Conservation (phyloP, 2,797 vertebrate species). For the Pampus argenteus region DNA sequence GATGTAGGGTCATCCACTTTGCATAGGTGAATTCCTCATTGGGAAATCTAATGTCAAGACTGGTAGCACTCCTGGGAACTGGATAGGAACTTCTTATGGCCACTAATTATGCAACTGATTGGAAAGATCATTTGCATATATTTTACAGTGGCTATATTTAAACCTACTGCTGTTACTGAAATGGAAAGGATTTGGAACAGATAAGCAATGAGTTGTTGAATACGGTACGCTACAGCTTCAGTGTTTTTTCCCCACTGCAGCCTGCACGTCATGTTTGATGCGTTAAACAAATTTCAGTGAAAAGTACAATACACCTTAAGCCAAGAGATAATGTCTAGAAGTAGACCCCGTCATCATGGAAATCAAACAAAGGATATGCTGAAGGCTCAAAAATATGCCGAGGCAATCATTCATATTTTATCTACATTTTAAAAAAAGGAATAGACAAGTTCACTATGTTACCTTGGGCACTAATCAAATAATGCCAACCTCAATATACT, state of each 20-base stretch:
- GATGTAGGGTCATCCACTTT: constrained; percentile 15
- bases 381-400: constrained; percentile 10
- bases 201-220: constrained; percentile 1
- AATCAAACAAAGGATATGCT: constrained; percentile 31
- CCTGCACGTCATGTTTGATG: constrained; percentile 21
- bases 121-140: constrained; percentile 32
- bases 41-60: constrained; percentile 34
- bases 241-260: not conserved
- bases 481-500: constrained; percentile 1
- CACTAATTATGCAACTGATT: constrained; percentile 38
- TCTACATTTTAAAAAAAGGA: constrained; percentile 23
- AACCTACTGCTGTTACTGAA: not conserved
- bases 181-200: constrained; percentile 11
- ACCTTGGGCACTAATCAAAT: constrained; percentile 10
- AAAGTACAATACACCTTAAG: constrained; percentile 23
- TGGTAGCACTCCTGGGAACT: constrained; percentile 8
- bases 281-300: constrained; percentile 30
- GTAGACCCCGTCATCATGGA: constrained; percentile 25
- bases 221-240: not conserved
- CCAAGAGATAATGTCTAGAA: constrained; percentile 24
- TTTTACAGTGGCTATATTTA: constrained; percentile 13
- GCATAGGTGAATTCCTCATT: constrained; percentile 31
- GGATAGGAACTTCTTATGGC: constrained; percentile 19
- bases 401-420: constrained; percentile 16
- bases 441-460: not conserved